These are phyloP conservation scores for Caloenas nicobarica DNA, from an alignment of 2,113 vertebrate genomes.

Conservation along the genomic window DNA sequence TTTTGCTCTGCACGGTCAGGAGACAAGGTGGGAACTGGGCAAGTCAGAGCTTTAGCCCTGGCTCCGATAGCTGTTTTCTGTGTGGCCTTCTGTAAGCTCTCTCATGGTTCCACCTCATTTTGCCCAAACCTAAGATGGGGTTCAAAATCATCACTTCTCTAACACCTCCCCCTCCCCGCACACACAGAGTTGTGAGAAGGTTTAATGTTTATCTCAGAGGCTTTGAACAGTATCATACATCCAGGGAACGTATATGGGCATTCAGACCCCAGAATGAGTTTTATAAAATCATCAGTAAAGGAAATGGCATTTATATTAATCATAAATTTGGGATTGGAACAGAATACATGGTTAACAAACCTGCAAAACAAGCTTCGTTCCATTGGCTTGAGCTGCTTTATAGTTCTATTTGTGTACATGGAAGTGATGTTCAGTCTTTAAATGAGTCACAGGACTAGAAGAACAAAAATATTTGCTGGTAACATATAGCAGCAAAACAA, in stretches of 20 bases:
- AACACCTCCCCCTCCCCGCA: neutral
- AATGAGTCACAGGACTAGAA: slow-evolving; percentile 55
- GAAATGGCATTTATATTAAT: slow-evolving; percentile 28
- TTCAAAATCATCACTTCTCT: slow-evolving; percentile 17
- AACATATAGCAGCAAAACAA: slow-evolving; percentile 62
- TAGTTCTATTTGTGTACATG: slow-evolving; percentile 42
- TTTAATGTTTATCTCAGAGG: neutral
- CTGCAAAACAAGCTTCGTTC: slow-evolving; percentile 37
- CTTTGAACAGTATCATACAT: neutral
- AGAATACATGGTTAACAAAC: neutral
- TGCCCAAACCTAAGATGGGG: slow-evolving; percentile 41
- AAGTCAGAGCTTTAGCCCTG: neutral
- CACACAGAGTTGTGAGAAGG: neutral
- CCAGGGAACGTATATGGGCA: neutral
- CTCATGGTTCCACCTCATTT: slow-evolving; percentile 20
- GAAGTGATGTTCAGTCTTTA: slow-evolving; percentile 49
- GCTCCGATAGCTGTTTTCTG: neutral
- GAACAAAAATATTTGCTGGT: slow-evolving; percentile 63
- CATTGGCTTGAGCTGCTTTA: slow-evolving; percentile 39
- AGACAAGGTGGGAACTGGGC: neutral
- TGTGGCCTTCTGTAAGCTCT: neutral
- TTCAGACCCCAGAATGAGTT: neutral
- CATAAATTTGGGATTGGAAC: slow-evolving; percentile 4
- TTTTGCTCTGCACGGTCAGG: neutral
- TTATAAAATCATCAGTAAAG: neutral